Evolutionary conservation across 1,140 invertebrate species (phyloP).

Genomic region (Cyclina sinensis): DNA sequence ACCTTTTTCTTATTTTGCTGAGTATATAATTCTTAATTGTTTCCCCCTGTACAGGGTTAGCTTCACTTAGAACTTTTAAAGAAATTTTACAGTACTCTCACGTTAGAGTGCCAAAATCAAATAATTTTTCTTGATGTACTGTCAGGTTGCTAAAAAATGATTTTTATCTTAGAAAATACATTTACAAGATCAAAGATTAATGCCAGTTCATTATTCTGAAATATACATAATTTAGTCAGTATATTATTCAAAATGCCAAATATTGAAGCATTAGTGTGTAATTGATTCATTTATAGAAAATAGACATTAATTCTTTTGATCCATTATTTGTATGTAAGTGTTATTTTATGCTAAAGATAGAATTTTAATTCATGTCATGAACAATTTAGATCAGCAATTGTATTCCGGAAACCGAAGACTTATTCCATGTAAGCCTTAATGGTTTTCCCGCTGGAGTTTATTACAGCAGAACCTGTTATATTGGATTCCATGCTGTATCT

Average conservation of each 20-base stretch:
- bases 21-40: too few species aligned
- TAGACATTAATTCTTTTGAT: constrained; percentile 60
- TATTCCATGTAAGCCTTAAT: constrained; percentile 61
- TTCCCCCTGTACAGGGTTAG: too few species aligned
- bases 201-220: not conserved
- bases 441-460: constrained; percentile 56
- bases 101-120: too few species aligned
- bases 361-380: constrained; percentile 69
- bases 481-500: constrained; percentile 51
- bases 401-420: constrained; percentile 58
- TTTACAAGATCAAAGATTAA: too few species aligned
- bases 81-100: too few species aligned
- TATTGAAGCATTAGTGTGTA: not conserved
- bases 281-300: constrained; percentile 17
- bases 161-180: too few species aligned
- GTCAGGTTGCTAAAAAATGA: too few species aligned
- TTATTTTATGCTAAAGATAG: constrained; percentile 70
- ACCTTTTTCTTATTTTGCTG: too few species aligned
- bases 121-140: too few species aligned
- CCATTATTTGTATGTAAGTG: constrained; percentile 64
- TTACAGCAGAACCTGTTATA: constrained; percentile 45
- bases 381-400: constrained; percentile 47
- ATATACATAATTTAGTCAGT: not conserved
- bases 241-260: not conserved
- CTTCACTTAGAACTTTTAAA: too few species aligned